phyloP scores from a whole-genome alignment of 2,797 vertebrate genomes.

The Leucoraja ocellata region DNA sequence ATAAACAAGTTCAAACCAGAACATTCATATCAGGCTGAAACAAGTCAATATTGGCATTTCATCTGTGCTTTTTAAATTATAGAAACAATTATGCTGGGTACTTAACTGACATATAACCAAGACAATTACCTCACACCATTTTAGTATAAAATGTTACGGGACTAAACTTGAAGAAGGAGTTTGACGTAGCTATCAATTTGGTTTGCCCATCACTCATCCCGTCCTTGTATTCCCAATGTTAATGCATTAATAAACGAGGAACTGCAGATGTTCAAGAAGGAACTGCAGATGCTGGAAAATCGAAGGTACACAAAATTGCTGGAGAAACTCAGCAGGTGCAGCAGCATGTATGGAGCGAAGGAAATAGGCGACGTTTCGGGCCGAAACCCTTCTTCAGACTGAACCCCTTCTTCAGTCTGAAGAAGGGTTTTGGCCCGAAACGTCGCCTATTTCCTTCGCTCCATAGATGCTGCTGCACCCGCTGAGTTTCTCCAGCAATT shows the following conservation, averaged over 20 bases:
- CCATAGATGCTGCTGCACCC: too few relatives aligned
- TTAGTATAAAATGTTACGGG: slow-evolving; percentile 3
- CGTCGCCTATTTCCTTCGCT: too few relatives aligned
- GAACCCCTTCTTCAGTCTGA: too few relatives aligned
- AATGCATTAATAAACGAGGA: not conserved
- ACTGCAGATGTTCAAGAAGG: too few relatives aligned
- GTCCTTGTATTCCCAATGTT: not conserved
- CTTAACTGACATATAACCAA: not conserved
- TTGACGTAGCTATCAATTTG: not conserved
- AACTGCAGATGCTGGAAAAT: too few relatives aligned
- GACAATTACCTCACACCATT: not conserved
- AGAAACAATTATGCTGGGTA: not conserved
- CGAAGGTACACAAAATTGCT: too few relatives aligned
- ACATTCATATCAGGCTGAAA: not conserved
- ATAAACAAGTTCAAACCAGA: not conserved
- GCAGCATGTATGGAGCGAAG: too few relatives aligned
- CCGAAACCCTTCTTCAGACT: too few relatives aligned
- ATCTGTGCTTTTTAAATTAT: not conserved
- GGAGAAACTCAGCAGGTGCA: too few relatives aligned
- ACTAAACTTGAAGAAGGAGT: not conserved
- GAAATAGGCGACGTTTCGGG: too few relatives aligned
- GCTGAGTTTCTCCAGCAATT: too few relatives aligned
- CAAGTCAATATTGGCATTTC: not conserved
- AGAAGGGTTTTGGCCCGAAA: too few relatives aligned
- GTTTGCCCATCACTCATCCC: not conserved